Conservation (phyloP, 2,113 vertebrate species). For the Chionomys nivalis region DNA sequence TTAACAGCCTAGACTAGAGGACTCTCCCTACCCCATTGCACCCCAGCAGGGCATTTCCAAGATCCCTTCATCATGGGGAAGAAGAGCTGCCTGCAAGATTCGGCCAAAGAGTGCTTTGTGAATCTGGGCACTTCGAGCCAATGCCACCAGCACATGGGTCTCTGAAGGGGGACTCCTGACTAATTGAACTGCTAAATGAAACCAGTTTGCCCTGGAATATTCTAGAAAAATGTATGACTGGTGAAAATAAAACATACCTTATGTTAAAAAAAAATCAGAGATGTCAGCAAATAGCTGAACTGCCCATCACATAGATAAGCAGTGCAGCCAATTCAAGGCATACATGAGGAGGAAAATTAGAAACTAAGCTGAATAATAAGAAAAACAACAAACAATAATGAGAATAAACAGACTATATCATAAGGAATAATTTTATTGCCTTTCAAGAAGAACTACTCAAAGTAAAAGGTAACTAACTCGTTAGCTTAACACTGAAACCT, state of each 20-base stretch:
- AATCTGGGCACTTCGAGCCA: background rate
- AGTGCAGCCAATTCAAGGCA: background rate
- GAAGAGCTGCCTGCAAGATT: background rate
- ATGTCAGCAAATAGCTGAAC: background rate
- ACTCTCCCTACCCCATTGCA: fast-evolving
- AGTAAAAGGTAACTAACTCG: background rate
- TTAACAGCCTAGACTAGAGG: background rate
- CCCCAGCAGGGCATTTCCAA: background rate
- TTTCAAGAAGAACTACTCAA: background rate
- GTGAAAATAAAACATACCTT: background rate
- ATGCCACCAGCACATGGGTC: background rate
- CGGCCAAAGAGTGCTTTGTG: background rate
- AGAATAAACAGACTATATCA: background rate
- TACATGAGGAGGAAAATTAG: background rate
- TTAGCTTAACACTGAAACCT: background rate
- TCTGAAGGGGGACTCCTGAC: background rate
- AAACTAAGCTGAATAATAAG: background rate
- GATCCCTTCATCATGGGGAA: background rate
- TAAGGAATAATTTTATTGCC: background rate
- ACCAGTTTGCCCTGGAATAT: background rate
- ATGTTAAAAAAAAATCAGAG: background rate
- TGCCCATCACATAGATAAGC: background rate
- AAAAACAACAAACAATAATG: background rate
- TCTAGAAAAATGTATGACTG: background rate
- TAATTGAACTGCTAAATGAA: background rate